A percentile compares a stretch with the other conserved stretches of the same genome.
phyloP scores from a whole-genome alignment of 2,888 invertebrate genomes.

The Drosophila lacicola region DNA sequence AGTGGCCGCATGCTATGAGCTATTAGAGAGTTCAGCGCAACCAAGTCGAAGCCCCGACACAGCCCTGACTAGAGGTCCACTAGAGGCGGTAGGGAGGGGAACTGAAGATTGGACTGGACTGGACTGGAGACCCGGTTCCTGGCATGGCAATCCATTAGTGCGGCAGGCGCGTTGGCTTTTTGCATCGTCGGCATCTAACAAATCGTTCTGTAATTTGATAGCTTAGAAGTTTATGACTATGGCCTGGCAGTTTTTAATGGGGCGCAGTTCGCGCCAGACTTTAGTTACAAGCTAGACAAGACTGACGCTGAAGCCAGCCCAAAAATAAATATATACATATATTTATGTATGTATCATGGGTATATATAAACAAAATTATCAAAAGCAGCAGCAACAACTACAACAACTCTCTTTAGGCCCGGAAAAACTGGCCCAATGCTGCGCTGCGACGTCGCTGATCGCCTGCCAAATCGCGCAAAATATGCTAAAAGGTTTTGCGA shows the following conservation, averaged over 20 bases:
- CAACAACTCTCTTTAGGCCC: constrained; percentile 41
- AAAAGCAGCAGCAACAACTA: constrained; percentile 4
- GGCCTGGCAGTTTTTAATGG: constrained; percentile 79
- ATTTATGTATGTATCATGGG: constrained; percentile 14
- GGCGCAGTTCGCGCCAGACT: constrained; percentile 65
- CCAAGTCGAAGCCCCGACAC: constrained; percentile 48
- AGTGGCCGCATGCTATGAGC: constrained; percentile 69
- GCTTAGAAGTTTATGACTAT: constrained; percentile 81
- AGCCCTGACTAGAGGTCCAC: background rate
- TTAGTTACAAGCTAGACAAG: constrained; percentile 28
- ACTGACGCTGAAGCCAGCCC: constrained; percentile 37
- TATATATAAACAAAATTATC: constrained; percentile 17
- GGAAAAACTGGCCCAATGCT: constrained; percentile 53
- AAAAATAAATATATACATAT: constrained; percentile 18
- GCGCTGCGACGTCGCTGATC: constrained; percentile 33
- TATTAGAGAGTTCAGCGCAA: constrained; percentile 80
- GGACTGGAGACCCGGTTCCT: constrained; percentile 46
- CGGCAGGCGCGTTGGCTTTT: constrained; percentile 52
- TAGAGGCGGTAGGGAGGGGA: too few relatives aligned
- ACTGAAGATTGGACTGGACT: background rate
- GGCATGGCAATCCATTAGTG: constrained; percentile 75
- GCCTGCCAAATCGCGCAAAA: constrained; percentile 80
- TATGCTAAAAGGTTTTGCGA: constrained; percentile 82
- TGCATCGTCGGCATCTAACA: constrained; percentile 80
- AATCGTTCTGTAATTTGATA: constrained; percentile 82